These are phyloP conservation scores for Lamellibrachia luymesi DNA, from an alignment of 1,140 invertebrate genomes.

Conservation along the genomic window DNA sequence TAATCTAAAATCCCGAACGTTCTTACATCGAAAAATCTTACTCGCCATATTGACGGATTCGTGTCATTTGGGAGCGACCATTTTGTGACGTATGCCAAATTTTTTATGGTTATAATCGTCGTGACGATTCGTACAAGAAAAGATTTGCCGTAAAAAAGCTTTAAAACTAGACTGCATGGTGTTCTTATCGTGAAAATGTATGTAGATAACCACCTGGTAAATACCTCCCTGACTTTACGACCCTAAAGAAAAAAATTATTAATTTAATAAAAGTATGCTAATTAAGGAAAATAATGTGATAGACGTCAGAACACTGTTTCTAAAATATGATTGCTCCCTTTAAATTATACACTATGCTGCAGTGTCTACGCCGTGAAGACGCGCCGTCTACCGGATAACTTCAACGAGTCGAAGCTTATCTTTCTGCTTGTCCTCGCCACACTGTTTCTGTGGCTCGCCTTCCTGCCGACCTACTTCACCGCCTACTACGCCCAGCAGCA, in stretches of 20 bases:
- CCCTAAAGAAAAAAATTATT: too few species aligned
- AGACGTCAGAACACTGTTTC: not conserved
- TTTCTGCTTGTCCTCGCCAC: conserved; percentile 44
- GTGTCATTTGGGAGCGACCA: too few species aligned
- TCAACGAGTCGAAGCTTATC: conserved; percentile 48
- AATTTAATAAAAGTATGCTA: not conserved
- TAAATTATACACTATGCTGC: not conserved
- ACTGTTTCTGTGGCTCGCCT: conserved; percentile 41
- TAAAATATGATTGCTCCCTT: not conserved
- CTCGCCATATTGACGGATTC: too few species aligned
- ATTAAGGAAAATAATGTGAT: not conserved
- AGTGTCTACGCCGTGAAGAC: conserved; percentile 51
- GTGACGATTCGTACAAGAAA: too few species aligned
- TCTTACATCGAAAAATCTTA: too few species aligned
- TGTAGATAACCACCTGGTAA: too few species aligned
- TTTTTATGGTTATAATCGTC: too few species aligned
- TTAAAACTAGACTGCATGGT: too few species aligned
- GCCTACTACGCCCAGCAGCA: conserved; percentile 31
- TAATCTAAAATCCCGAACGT: too few species aligned
- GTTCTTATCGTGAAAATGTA: too few species aligned
- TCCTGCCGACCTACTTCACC: conserved; percentile 42
- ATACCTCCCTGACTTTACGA: conserved; percentile 52
- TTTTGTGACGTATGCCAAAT: too few species aligned
- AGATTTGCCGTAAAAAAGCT: too few species aligned
- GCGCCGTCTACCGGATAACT: conserved; percentile 44